Evolutionary conservation across 2,797 vertebrate species (phyloP).

Genomic region (Liparis tanakae): DNA sequence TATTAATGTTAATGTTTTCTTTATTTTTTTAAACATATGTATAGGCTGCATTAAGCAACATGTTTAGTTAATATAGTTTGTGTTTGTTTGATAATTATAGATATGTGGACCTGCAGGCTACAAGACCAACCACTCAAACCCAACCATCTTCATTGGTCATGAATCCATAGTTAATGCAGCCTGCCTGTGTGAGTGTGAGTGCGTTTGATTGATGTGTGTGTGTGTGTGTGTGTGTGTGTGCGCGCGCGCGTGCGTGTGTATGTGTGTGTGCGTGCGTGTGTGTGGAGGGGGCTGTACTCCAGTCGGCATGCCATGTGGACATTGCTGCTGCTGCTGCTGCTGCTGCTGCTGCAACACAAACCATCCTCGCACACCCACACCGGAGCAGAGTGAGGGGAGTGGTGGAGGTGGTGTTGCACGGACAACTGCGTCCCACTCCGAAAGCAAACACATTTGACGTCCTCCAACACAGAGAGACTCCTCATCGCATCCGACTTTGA

Average conservation of each 20-base stretch:
- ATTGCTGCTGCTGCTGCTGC: conserved; percentile 54
- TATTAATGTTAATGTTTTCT: conserved; percentile 21
- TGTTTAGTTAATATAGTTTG: not conserved
- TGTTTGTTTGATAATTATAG: conserved; percentile 2
- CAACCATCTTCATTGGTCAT: conserved; percentile 74
- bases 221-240: conserved; percentile 89
- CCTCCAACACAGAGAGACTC: conserved; percentile 30
- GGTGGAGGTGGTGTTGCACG: conserved; percentile 61
- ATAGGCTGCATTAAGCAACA: conserved; percentile 8
- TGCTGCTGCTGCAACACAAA: conserved; percentile 73
- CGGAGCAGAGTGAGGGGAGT: conserved; percentile 60
- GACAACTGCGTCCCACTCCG: conserved; percentile 62
- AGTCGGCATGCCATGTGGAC: conserved; percentile 81
- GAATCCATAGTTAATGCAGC: conserved; percentile 83
- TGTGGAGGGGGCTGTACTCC: conserved; percentile 76
- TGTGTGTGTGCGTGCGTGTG: conserved; percentile 86
- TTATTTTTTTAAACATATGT: conserved; percentile 18
- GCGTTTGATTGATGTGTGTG: conserved; percentile 83
- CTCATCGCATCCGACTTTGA: conserved; percentile 21
- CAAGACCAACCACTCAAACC: conserved; percentile 27
- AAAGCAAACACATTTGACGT: conserved; percentile 49
- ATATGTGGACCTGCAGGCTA: conserved; percentile 31
- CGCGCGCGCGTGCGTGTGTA: conserved; percentile 70
- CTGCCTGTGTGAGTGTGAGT: conserved; percentile 86
- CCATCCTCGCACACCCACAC: conserved; percentile 57